These are phyloP conservation scores for Anticlea derivata DNA, from an alignment of 2,888 invertebrate species.

Conservation along the genomic window DNA sequence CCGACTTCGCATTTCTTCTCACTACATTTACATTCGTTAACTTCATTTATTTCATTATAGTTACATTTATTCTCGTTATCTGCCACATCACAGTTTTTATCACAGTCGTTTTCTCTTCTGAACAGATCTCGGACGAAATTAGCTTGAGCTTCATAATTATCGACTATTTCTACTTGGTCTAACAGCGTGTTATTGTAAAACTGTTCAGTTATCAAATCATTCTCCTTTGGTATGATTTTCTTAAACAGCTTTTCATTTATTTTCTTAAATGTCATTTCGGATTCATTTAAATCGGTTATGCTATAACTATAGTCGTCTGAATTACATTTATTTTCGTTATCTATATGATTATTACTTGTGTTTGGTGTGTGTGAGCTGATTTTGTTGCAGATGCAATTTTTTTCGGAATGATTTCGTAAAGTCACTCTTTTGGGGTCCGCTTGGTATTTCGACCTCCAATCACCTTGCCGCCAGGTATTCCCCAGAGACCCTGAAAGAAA, in stretches of 20 bases:
- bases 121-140: slow-evolving; percentile 71
- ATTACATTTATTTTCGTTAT: slow-evolving; percentile 22
- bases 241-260: slow-evolving; percentile 51
- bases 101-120: slow-evolving; percentile 39
- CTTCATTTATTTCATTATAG: slow-evolving; percentile 33
- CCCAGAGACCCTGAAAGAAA: slow-evolving; percentile 85
- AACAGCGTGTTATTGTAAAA: slow-evolving; percentile 65
- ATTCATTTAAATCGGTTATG: slow-evolving; percentile 34
- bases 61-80: slow-evolving; percentile 22
- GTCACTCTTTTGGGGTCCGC: slow-evolving; percentile 58
- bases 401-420: slow-evolving; percentile 50
- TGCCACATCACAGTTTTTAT: slow-evolving; percentile 22
- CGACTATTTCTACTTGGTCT: slow-evolving; percentile 52
- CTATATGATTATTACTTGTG: slow-evolving; percentile 13
- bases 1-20: slow-evolving; percentile 57
- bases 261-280: slow-evolving; percentile 42
- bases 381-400: slow-evolving; percentile 49
- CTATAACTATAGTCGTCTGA: slow-evolving; percentile 26
- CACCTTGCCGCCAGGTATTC: slow-evolving; percentile 93
- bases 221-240: slow-evolving; percentile 58
- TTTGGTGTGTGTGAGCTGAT: slow-evolving; percentile 22
- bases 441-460: slow-evolving; percentile 82
- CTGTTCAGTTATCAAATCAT: slow-evolving; percentile 63
- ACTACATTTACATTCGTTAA: slow-evolving; percentile 46
- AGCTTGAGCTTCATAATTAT: slow-evolving; percentile 67